These are phyloP conservation scores for Brienomyrus longianalis DNA, from an alignment of 2,113 vertebrate genomes.

Conservation along the genomic window DNA sequence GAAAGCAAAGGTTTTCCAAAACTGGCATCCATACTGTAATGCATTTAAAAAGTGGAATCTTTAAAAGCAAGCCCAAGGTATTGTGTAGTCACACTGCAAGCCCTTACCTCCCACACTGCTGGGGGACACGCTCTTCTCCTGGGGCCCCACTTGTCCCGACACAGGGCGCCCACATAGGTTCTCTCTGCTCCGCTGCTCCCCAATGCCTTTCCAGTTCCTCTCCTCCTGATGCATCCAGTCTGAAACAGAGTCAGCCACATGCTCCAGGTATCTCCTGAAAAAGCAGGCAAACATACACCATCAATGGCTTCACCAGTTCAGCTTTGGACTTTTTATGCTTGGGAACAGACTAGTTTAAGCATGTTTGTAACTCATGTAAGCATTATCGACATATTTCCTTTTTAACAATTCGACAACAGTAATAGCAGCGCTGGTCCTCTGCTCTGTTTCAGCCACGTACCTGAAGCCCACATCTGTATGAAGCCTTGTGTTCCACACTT, in stretches of 20 bases:
- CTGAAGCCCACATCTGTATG: constrained; percentile 87
- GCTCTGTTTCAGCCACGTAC: background rate
- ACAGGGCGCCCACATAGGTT: constrained; percentile 22
- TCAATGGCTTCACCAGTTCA: background rate
- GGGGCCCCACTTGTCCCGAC: constrained; percentile 22
- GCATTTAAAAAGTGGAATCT: background rate
- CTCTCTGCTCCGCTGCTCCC: constrained; percentile 47
- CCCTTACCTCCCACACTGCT: constrained; percentile 36
- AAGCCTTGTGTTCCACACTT: constrained; percentile 69
- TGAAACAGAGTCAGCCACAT: constrained; percentile 67
- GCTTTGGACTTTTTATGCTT: background rate
- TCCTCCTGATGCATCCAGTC: constrained; percentile 75
- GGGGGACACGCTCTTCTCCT: constrained; percentile 23
- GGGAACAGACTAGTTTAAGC: background rate
- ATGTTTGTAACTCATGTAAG: background rate
- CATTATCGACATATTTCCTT: background rate
- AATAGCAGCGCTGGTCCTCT: background rate
- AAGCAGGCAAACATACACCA: background rate
- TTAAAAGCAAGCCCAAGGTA: background rate
- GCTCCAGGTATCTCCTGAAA: constrained; percentile 74
- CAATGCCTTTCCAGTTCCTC: constrained; percentile 55
- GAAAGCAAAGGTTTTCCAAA: background rate
- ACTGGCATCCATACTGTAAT: background rate
- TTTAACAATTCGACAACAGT: background rate
- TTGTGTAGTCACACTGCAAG: background rate